Evolutionary conservation across 2,113 vertebrate genomes (phyloP).

Genomic region (Psammodynastes pulverulentus): DNA sequence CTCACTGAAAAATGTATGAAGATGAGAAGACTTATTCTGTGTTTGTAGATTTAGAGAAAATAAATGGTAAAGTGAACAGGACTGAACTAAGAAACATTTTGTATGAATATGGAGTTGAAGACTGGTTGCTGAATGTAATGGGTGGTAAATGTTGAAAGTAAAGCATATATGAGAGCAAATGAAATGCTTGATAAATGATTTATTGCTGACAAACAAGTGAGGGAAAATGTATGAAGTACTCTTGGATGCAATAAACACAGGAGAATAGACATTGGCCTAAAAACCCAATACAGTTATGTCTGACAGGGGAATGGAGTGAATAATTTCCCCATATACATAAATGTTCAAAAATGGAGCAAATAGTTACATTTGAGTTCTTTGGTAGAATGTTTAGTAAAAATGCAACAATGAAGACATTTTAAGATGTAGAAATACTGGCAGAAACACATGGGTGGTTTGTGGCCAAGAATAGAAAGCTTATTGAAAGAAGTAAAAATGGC

Average conservation of each 20-base stretch:
- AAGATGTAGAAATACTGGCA: neutral
- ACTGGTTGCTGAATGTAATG: neutral
- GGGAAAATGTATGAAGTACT: neutral
- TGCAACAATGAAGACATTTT: neutral
- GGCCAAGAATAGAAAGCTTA: neutral
- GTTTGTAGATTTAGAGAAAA: neutral
- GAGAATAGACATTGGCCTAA: neutral
- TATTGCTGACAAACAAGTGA: neutral
- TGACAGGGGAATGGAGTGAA: neutral
- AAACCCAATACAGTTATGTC: neutral
- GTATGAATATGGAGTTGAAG: neutral
- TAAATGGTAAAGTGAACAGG: neutral
- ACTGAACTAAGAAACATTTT: neutral
- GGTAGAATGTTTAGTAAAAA: neutral
- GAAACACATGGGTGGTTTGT: neutral
- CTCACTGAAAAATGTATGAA: neutral
- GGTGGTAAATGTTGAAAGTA: neutral
- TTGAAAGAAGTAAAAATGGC: neutral
- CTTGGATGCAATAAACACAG: neutral
- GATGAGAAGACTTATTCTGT: neutral
- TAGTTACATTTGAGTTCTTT: neutral
- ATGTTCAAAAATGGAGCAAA: neutral
- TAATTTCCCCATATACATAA: neutral
- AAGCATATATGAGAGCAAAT: neutral
- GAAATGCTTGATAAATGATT: neutral